phyloP scores from a whole-genome alignment of 2,888 invertebrate species.

The Thymelicus acteon region DNA sequence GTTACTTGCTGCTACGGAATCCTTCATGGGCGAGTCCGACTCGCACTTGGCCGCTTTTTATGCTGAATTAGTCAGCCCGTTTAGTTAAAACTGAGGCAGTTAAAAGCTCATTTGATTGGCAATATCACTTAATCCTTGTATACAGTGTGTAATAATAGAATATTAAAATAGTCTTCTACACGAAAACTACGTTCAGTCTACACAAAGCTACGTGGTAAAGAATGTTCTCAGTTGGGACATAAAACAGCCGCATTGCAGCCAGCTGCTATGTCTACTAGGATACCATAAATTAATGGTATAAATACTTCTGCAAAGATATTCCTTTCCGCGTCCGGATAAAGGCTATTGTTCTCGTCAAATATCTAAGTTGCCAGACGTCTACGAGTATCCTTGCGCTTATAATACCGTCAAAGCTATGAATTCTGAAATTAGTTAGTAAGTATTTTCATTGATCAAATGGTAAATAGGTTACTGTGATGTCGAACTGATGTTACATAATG shows the following conservation, averaged over 20 bases:
- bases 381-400: constrained; percentile 50
- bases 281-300: constrained; percentile 15
- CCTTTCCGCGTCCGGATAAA: constrained; percentile 24
- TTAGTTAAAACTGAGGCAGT: neutral
- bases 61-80: no score
- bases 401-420: constrained; percentile 63
- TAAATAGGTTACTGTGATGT: constrained; percentile 40
- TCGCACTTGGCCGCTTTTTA: no score
- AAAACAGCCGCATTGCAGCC: constrained; percentile 8
- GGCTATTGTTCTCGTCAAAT: constrained; percentile 36
- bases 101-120: no score
- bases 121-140: no score
- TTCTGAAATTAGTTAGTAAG: constrained; percentile 62
- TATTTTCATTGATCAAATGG: constrained; percentile 59
- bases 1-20: no score
- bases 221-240: constrained; percentile 2
- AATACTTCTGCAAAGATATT: constrained; percentile 20
- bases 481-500: neutral
- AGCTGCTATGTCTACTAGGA: constrained; percentile 2
- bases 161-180: neutral
- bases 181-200: constrained; percentile 3
- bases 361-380: constrained; percentile 56
- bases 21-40: no score
- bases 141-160: neutral
- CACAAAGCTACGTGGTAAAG: neutral